Percentiles rank a stretch among this genome's conserved stretches.
Conservation (phyloP, 2,888 invertebrate genomes). For the Orgyia antiqua region DNA sequence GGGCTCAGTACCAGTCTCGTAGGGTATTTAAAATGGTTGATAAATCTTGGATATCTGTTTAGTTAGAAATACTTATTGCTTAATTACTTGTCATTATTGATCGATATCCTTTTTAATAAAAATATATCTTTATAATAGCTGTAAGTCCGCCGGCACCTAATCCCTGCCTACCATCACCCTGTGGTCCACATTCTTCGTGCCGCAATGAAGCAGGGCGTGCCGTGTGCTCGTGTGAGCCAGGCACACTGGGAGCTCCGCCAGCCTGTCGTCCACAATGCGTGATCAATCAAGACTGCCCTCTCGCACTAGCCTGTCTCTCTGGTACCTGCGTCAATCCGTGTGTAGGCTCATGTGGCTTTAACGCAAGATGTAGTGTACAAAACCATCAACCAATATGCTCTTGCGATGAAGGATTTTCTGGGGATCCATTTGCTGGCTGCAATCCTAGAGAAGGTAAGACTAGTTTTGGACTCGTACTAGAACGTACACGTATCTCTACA, state of each 20-base stretch:
- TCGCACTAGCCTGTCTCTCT: constrained; percentile 83
- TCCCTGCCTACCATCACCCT: constrained; percentile 84
- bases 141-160: constrained; percentile 54
- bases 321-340: constrained; percentile 88
- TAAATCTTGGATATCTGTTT: too few relatives aligned
- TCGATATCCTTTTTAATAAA: too few relatives aligned
- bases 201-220: constrained; percentile 80
- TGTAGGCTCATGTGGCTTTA: constrained; percentile 85
- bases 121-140: constrained; percentile 34
- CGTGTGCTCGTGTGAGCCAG: constrained; percentile 84
- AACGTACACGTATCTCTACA: not conserved
- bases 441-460: constrained; percentile 78
- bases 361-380: constrained; percentile 84
- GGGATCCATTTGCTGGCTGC: constrained; percentile 89
- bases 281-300: constrained; percentile 88
- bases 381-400: constrained; percentile 87
- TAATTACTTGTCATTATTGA: too few relatives aligned
- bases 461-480: constrained; percentile 5
- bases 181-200: constrained; percentile 82
- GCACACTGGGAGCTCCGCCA: constrained; percentile 88
- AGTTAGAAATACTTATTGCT: too few relatives aligned
- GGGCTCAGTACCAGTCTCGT: too few relatives aligned
- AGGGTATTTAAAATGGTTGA: too few relatives aligned
- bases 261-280: constrained; percentile 87
- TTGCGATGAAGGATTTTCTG: constrained; percentile 85